Conservation (phyloP, 2,888 invertebrate species). For the Drosophila buzzatii region DNA sequence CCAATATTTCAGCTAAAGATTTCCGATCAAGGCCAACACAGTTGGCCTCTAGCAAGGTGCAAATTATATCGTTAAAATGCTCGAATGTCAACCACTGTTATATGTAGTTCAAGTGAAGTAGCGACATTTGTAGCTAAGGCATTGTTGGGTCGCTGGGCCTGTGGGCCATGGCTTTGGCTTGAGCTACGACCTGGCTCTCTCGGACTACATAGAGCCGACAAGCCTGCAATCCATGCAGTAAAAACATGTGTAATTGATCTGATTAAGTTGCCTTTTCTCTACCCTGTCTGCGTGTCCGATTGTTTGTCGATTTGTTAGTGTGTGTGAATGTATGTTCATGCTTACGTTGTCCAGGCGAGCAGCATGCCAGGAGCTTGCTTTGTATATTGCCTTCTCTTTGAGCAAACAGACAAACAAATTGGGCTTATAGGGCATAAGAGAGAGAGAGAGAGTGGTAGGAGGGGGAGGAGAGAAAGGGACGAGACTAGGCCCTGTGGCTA, state of each 20-base stretch:
- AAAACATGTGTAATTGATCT: constrained; percentile 80
- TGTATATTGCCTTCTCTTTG: constrained; percentile 44
- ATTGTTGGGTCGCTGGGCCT: constrained; percentile 5
- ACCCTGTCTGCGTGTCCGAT: constrained; percentile 11
- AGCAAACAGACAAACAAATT: constrained; percentile 45
- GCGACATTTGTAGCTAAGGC: constrained; percentile 14
- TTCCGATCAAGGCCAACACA: too few species aligned
- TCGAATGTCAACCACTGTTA: constrained; percentile 20
- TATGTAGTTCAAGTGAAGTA: neutral
- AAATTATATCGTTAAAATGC: neutral
- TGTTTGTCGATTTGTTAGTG: constrained; percentile 23
- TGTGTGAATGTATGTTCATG: constrained; percentile 20
- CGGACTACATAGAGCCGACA: constrained; percentile 4
- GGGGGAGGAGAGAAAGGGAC: too few species aligned
- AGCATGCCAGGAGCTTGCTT: constrained; percentile 54
- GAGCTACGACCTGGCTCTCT: constrained; percentile 2
- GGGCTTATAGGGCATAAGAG: neutral
- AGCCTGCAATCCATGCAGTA: constrained; percentile 66
- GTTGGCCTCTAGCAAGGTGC: neutral
- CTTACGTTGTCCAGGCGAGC: constrained; percentile 30
- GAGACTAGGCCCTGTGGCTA: constrained; percentile 1
- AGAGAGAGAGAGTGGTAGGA: neutral
- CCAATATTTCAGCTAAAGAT: too few species aligned
- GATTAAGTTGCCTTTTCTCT: constrained; percentile 73
- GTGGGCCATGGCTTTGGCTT: constrained; percentile 3